Percentiles rank a stretch among this genome's conserved stretches.
phyloP scores from a whole-genome alignment of 2,888 invertebrate genomes.

The Polydesmus complanatus region DNA sequence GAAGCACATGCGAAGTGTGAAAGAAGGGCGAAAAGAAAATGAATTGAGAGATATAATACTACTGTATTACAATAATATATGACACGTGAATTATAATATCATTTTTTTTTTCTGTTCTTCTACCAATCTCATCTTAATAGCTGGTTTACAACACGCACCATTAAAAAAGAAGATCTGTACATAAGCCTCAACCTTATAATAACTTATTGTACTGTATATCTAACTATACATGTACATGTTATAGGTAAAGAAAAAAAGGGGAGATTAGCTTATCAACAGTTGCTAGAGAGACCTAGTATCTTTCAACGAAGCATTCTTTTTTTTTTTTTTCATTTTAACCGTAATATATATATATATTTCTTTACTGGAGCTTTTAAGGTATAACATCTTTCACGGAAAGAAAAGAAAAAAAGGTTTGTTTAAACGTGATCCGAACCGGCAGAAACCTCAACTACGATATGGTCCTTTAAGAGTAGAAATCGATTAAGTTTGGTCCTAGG shows the following conservation, averaged over 20 bases:
- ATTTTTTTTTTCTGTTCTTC: background rate
- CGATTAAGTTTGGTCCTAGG: background rate
- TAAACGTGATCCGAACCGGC: background rate
- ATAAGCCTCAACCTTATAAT: too few relatives aligned
- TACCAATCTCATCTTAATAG: background rate
- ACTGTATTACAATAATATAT: background rate
- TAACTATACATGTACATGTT: too few relatives aligned
- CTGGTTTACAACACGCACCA: background rate
- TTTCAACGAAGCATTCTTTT: too few relatives aligned
- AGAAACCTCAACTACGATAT: too few relatives aligned
- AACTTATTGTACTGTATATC: too few relatives aligned
- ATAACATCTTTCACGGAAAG: too few relatives aligned
- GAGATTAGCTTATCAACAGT: background rate
- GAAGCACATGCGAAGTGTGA: background rate
- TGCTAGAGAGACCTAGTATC: too few relatives aligned
- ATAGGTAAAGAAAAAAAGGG: background rate
- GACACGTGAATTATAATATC: background rate
- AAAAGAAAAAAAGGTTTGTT: background rate
- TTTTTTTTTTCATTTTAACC: too few relatives aligned
- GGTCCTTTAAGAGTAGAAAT: background rate
- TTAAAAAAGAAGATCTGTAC: background rate
- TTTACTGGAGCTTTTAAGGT: too few relatives aligned
- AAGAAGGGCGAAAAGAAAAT: background rate
- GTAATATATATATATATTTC: too few relatives aligned
- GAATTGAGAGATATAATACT: background rate